Evolutionary conservation across 2,888 invertebrate species (phyloP), one percentile per base, ranked within the genome.

Genomic region (Spodoptera littoralis): DNA sequence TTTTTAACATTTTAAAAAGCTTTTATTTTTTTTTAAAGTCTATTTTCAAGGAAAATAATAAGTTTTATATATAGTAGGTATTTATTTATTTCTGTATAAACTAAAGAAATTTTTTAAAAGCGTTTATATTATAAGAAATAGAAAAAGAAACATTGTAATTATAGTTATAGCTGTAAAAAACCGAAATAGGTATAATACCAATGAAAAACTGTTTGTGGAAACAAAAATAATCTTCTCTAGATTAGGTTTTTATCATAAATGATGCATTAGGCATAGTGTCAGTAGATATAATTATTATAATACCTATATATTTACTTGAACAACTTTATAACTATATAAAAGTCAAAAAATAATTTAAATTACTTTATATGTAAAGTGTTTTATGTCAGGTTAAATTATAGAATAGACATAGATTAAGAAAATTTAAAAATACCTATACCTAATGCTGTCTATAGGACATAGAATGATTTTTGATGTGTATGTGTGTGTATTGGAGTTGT

Each of bases 401-500:
- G n/a, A 48, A 48, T 11, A 41, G 11, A 4, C 8, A 22, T 5
- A 8, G 3, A 18, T 56, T 55, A 52, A 2, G 0, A 49, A 49
- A 60, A 49, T 44, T 47, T 45, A 12, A 22, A 64, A 53, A 59
- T 59, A 45, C 22, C 30, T 70, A 50, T 59, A 73, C 47, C 47
- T 74, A 60, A 50, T 45, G 43, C 55, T 49, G 41, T 47, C 56
- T 63, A 64, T 60, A 59, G 45, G 18, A 50, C 9, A 48, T 46
- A 44, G 47, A 64, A 65, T 50, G 12, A 56, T 62, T 24, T 65
- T 44, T 4, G 3, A 47, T 22, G 11, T 43, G 30, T 42, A 6
- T 13, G 62, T 66, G 66, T 67, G 61, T 44, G 54, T 67, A 47
- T 22, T 79, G 76, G 78, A 42, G 84, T 73, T 84, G 84, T 63